Evolutionary conservation across 53 echinoderm and acorn worm genomes (phyloP), one percentile per base, ranked within the genome.

Genomic region (Apostichopus leukothele): DNA sequence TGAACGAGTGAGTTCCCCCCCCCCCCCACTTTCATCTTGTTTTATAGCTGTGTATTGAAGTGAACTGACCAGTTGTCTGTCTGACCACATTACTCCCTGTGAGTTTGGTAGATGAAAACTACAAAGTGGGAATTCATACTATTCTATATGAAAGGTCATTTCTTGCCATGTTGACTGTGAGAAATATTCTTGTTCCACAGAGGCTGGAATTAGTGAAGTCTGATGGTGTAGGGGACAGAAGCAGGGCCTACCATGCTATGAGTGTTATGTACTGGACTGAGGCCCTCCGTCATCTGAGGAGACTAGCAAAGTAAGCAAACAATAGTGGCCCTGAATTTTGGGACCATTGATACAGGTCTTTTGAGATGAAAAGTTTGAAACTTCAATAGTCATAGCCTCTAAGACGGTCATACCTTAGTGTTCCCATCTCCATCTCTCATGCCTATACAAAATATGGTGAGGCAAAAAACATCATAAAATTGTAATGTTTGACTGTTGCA

Each of bases 221-320:
- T 9, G 75, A 90, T 66, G 87, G 89, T 51, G 87, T 50, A n/a
- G 78, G 87, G 11, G 88, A 86, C 53, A 79, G 87, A 27, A 78
- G 92, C 12, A 80, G 86, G 61, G 92, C 90, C 12, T 92, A 92
- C 90, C 92, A 93, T 27, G 86, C 74, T 13, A 93, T 95, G 90
- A 95, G 97, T 87, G 92, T 92, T 7, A 79, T 96, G 78, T 99
- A 99, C 88, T 99, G 99, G 99, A 89, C 94, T 78, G 92, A 93
- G 20, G 99, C 96, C 18, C 52, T 94, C 9, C 93, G 95, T 19
- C 94, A 95, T 19, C 93, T 99, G 27, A 89, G 92, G 79, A 67
- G 89, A 74, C 87, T 99, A 1, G 90, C 87, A 14, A 94, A 94
- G 97, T 97, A 61, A 90, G 87, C 39, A 18, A 59, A 6, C 9